A percentile compares a stretch with the other conserved stretches of the same genome.
phyloP scores from a whole-genome alignment of 2,113 vertebrate species.

The Cochlearius cochlearius region DNA sequence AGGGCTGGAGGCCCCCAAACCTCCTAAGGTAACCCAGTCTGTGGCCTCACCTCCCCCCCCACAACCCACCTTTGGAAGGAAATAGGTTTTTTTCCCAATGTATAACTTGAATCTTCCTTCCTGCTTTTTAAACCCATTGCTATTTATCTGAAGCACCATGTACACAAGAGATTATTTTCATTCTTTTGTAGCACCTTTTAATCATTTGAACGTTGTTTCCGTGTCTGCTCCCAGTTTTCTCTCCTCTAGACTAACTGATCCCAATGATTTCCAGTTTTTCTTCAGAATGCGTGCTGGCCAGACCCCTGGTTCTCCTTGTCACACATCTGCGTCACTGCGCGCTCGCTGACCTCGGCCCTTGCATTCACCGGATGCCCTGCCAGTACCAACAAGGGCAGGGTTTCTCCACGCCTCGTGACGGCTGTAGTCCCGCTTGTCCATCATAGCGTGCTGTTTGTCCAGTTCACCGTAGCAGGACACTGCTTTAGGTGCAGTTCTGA shows the following conservation, averaged over 20 bases:
- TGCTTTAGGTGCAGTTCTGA: background rate
- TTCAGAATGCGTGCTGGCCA: background rate
- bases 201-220: background rate
- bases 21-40: background rate
- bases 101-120: background rate
- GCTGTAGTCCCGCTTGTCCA: background rate
- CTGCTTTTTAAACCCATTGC: background rate
- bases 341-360: background rate
- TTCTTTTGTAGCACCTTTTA: background rate
- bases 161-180: background rate
- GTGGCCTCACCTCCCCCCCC: background rate
- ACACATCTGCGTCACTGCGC: background rate
- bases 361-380: background rate
- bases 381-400: background rate
- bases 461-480: background rate
- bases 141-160: background rate
- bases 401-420: rapidly evolving
- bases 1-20: background rate
- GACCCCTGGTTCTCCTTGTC: background rate
- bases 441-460: rapidly evolving
- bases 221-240: background rate
- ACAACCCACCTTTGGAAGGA: background rate
- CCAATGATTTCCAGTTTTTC: background rate
- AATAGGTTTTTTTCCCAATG: too few relatives aligned
- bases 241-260: background rate